Conservation (phyloP, 2,797 vertebrate species). For the Acestrorhynchus altus region DNA sequence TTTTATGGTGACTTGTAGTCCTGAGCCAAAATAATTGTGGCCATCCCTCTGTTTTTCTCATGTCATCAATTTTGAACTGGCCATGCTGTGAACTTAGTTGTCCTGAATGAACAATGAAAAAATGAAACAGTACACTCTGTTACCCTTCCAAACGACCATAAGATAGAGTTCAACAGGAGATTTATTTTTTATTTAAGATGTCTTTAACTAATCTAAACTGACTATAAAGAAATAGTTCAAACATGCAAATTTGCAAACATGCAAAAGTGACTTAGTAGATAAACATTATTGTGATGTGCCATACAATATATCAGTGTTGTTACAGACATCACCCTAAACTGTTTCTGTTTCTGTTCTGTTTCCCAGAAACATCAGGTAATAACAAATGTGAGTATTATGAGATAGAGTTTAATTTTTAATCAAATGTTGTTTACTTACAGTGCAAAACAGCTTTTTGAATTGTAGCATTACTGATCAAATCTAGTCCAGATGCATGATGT, state of each 20-base stretch:
- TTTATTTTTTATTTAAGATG: background rate
- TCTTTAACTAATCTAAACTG: background rate
- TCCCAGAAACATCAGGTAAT: background rate
- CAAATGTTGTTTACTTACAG: background rate
- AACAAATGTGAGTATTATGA: background rate
- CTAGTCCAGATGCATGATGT: slow-evolving; percentile 37
- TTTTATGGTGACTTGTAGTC: slow-evolving; percentile 19
- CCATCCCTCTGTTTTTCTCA: slow-evolving; percentile 25
- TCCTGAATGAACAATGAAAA: slow-evolving; percentile 3
- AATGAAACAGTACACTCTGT: slow-evolving; percentile 14
- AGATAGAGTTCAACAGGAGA: background rate
- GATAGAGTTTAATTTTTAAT: too few relatives aligned
- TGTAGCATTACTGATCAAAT: background rate
- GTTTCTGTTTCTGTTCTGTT: too few relatives aligned
- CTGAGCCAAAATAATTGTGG: slow-evolving; percentile 31
- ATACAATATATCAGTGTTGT: too few relatives aligned
- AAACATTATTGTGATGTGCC: too few relatives aligned
- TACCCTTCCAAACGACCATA: slow-evolving; percentile 13
- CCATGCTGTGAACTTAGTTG: slow-evolving; percentile 33
- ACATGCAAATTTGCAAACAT: background rate
- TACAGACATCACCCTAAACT: too few relatives aligned
- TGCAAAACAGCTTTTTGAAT: background rate
- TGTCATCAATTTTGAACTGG: slow-evolving; percentile 33
- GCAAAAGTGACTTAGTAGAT: background rate
- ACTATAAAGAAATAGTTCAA: slow-evolving; percentile 2